These are phyloP conservation scores for Phalacrocorax carbo DNA, from an alignment of 2,113 vertebrate genomes.

Conservation along the genomic window DNA sequence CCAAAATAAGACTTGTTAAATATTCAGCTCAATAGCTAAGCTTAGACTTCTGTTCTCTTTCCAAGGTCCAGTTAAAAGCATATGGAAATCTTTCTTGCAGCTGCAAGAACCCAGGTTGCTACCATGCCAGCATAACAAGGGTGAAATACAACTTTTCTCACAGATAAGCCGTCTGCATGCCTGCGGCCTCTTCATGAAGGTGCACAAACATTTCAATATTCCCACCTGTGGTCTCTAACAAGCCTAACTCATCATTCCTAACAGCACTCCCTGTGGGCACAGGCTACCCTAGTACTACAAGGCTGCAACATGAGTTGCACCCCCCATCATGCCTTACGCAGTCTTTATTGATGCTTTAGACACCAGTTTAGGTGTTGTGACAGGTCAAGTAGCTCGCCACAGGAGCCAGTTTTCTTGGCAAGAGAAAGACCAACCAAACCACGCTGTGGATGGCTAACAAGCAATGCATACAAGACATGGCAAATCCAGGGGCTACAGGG, in stretches of 20 bases:
- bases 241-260: background rate
- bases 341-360: background rate
- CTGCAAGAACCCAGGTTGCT: background rate
- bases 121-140: background rate
- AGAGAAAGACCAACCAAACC: background rate
- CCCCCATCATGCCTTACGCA: background rate
- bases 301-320: background rate
- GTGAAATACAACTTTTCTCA: background rate
- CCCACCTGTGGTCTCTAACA: rapidly evolving
- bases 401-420: background rate
- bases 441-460: rapidly evolving
- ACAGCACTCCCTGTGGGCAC: background rate
- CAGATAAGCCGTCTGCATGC: background rate
- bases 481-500: background rate
- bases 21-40: background rate
- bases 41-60: background rate
- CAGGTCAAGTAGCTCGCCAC: background rate
- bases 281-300: background rate
- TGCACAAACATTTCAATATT: rapidly evolving
- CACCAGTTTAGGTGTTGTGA: background rate
- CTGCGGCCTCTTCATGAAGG: background rate
- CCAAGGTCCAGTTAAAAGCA: background rate
- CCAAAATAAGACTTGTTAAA: background rate
- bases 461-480: rapidly evolving
- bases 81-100: background rate